A percentile compares a stretch with the other conserved stretches of the same genome.
These are phyloP conservation scores for Fabriciana adippe DNA, from an alignment of 2,888 invertebrate genomes.

Conservation along the genomic window DNA sequence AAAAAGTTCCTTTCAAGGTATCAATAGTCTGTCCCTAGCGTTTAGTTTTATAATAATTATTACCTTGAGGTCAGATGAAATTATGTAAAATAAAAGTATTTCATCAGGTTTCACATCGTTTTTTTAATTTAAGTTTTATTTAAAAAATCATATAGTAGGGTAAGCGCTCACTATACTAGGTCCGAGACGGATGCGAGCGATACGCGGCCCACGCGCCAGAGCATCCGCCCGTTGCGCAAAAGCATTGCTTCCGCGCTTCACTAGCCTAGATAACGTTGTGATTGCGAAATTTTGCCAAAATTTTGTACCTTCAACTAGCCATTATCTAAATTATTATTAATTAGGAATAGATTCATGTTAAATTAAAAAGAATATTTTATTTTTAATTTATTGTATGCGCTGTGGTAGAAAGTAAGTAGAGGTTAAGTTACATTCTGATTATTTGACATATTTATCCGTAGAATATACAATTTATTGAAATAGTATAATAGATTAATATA, in stretches of 20 bases:
- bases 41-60: too few relatives aligned
- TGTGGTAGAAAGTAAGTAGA: too few relatives aligned
- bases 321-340: too few relatives aligned
- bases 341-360: not conserved
- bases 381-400: not conserved
- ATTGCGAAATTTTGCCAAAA: constrained; percentile 74
- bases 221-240: constrained; percentile 53
- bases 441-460: too few relatives aligned
- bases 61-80: too few relatives aligned
- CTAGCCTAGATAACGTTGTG: constrained; percentile 63
- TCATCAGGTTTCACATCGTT: not conserved
- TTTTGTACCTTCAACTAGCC: not conserved
- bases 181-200: constrained; percentile 52
- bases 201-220: constrained; percentile 48
- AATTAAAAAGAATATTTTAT: not conserved
- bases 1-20: too few relatives aligned
- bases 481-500: too few relatives aligned
- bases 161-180: constrained; percentile 36
- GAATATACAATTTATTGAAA: too few relatives aligned
- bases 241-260: constrained; percentile 52
- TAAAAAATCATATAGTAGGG: constrained; percentile 18
- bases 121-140: constrained; percentile 9
- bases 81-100: too few relatives aligned
- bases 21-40: too few relatives aligned
- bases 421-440: too few relatives aligned